These are phyloP conservation scores for Nomada hirtipes DNA, from an alignment of 2,888 invertebrate species.

Conservation along the genomic window DNA sequence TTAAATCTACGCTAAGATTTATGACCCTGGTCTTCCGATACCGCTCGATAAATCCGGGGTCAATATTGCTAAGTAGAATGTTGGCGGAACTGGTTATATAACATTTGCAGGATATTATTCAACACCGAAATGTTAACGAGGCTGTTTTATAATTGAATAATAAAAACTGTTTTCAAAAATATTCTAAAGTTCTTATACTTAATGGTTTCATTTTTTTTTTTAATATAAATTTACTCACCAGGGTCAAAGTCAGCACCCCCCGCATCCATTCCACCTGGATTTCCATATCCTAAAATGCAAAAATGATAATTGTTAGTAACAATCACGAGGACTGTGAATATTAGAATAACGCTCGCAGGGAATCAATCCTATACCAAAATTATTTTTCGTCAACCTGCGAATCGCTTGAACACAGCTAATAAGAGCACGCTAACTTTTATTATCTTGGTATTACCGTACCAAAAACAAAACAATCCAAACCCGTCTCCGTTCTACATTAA, in stretches of 20 bases:
- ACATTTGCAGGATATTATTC: constrained; percentile 29
- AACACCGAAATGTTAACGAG: neutral
- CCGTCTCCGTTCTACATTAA: neutral
- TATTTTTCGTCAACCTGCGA: neutral
- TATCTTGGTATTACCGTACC: neutral
- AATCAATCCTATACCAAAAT: neutral
- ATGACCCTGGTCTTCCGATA: constrained; percentile 39
- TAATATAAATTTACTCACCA: constrained; percentile 85
- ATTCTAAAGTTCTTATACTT: neutral
- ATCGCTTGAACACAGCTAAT: neutral
- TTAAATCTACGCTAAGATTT: constrained; percentile 37
- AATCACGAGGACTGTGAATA: neutral
- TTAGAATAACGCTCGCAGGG: neutral
- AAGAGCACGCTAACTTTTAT: neutral
- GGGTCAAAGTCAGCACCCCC: constrained; percentile 93
- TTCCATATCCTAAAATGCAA: constrained; percentile 88
- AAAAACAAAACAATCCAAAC: constrained; percentile 11
- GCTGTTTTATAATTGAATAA: neutral
- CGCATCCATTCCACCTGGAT: constrained; percentile 92
- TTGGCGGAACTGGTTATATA: constrained; percentile 24
- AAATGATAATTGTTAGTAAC: constrained; percentile 8
- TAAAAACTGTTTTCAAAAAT: neutral
- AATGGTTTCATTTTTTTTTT: too few relatives aligned
- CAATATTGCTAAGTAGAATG: constrained; percentile 40
- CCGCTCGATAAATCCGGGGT: constrained; percentile 45